Conservation (phyloP, 1,140 invertebrate species). For the Theocolax elegans region DNA sequence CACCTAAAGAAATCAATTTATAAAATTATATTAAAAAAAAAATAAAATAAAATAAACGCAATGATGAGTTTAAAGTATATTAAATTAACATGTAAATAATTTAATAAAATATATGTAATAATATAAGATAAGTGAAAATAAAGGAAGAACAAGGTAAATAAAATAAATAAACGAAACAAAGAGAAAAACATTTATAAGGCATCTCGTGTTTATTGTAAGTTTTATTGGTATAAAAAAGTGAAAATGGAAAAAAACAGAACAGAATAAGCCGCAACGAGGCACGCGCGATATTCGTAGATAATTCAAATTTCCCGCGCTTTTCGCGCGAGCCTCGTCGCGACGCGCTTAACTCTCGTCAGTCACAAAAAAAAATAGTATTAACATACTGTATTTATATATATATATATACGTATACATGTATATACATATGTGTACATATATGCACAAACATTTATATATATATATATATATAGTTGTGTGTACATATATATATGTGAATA, state of each 20-base stretch:
- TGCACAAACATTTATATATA: no score
- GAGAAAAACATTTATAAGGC: constrained; percentile 41
- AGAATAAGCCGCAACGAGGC: constrained; percentile 28
- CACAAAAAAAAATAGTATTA: constrained; percentile 37
- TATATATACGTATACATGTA: background rate
- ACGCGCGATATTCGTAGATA: background rate
- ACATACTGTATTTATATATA: constrained; percentile 29
- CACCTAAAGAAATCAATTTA: no score
- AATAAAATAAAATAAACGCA: background rate
- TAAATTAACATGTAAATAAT: background rate
- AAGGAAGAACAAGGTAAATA: constrained; percentile 14
- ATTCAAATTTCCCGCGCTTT: constrained; percentile 3
- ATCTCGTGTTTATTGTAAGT: constrained; percentile 43
- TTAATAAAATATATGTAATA: background rate
- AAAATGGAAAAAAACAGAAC: constrained; percentile 42
- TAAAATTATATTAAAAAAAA: background rate
- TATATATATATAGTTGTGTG: background rate
- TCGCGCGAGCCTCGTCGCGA: constrained; percentile 13
- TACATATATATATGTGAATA: no score
- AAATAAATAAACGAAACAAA: constrained; percentile 32
- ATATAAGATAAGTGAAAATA: background rate
- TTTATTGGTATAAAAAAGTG: constrained; percentile 44
- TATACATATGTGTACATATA: background rate
- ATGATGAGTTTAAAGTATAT: no score
- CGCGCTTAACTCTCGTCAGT: constrained; percentile 21